phyloP scores from a whole-genome alignment of 1,140 invertebrate genomes.

The Phocides pigmalion region DNA sequence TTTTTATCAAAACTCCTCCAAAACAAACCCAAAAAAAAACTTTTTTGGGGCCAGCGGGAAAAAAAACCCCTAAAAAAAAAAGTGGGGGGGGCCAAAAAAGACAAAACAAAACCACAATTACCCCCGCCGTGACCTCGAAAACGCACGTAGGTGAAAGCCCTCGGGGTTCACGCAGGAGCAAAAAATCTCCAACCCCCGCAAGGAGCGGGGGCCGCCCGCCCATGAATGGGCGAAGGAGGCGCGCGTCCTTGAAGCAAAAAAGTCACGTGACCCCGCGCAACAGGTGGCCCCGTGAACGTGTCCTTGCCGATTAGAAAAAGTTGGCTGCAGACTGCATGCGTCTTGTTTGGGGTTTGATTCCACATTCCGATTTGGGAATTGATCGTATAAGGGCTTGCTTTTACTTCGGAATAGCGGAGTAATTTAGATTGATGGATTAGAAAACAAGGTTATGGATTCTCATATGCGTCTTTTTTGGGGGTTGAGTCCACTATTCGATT shows the following conservation, averaged over 20 bases:
- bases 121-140: conserved; percentile 80
- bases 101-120: conserved; percentile 72
- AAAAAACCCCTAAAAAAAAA: conserved; percentile 56
- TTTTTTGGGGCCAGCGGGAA: no score
- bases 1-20: no score
- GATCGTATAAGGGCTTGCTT: no score
- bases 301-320: conserved; percentile 75
- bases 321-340: conserved; percentile 45
- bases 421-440: no score
- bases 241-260: conserved; percentile 81
- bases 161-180: conserved; percentile 76
- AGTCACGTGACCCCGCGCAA: conserved; percentile 79
- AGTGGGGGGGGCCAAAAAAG: conserved; percentile 62
- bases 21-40: no score
- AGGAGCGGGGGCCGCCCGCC: conserved; percentile 69
- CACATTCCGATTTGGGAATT: no score
- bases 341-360: conserved; percentile 1
- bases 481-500: no score
- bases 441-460: no score
- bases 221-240: conserved; percentile 82
- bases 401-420: no score
- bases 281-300: conserved; percentile 76
- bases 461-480: no score
- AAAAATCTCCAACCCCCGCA: conserved; percentile 77
- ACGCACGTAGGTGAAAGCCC: conserved; percentile 81